These are phyloP conservation scores for Zhengitettix transpicula DNA, from an alignment of 2,888 invertebrate species.

Conservation along the genomic window DNA sequence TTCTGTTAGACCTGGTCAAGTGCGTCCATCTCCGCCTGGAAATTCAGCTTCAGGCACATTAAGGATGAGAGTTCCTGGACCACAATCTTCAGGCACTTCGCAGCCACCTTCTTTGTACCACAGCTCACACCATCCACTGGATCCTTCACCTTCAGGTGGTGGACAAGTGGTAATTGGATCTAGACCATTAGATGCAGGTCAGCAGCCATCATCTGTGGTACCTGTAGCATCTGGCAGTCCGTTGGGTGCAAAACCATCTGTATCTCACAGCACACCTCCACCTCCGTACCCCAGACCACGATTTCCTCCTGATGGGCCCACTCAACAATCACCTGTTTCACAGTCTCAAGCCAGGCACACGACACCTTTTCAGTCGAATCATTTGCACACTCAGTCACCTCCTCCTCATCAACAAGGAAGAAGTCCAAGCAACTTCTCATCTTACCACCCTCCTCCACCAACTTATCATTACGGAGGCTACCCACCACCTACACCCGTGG, in stretches of 20 bases:
- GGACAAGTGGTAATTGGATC: conserved; percentile 29
- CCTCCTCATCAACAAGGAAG: conserved; percentile 5
- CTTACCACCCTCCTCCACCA: conserved; percentile 30
- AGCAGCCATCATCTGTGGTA: conserved; percentile 21
- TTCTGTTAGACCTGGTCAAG: not conserved
- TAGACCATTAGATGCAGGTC: not conserved
- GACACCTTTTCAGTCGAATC: conserved; percentile 2
- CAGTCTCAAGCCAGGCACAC: conserved; percentile 3
- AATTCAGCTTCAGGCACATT: conserved; percentile 16
- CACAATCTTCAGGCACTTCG: not conserved
- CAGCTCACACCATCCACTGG: conserved; percentile 30
- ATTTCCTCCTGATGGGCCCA: conserved; percentile 3
- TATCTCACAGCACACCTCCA: conserved; percentile 18
- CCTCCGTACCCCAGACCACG: conserved; percentile 16
- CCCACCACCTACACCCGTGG: conserved; percentile 24
- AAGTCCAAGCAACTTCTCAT: conserved; percentile 23
- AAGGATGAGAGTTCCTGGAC: conserved; percentile 22
- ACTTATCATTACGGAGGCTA: conserved; percentile 30
- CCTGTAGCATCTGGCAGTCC: conserved; percentile 27
- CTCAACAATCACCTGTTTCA: not conserved
- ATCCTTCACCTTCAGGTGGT: conserved; percentile 36
- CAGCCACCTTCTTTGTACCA: conserved; percentile 25
- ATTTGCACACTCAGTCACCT: conserved; percentile 3
- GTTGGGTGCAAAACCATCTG: conserved; percentile 12
- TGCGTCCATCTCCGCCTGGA: conserved; percentile 1